Conservation (phyloP, 2,888 invertebrate genomes). For the Chouioia cunea region DNA sequence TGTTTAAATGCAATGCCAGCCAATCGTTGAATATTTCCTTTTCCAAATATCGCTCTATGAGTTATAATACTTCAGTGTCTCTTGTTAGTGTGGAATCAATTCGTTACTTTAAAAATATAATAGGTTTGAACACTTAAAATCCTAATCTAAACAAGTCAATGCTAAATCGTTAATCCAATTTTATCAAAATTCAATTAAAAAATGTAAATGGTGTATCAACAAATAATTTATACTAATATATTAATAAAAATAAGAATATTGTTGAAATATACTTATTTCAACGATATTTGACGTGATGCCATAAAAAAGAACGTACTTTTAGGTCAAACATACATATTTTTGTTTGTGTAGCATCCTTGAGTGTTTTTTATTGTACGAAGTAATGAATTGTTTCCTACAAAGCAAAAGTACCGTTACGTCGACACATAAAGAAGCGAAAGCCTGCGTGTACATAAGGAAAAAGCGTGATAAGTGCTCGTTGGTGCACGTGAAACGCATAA, state of each 20-base stretch:
- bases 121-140: too few relatives aligned
- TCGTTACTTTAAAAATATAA: not conserved
- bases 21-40: conserved; percentile 56
- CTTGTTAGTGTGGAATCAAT: conserved; percentile 13
- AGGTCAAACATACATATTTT: not conserved
- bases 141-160: too few relatives aligned
- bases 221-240: too few relatives aligned
- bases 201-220: too few relatives aligned
- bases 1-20: conserved; percentile 51
- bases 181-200: too few relatives aligned
- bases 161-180: too few relatives aligned
- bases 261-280: too few relatives aligned
- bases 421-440: conserved; percentile 13
- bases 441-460: conserved; percentile 28
- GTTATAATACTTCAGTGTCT: conserved; percentile 18
- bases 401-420: conserved; percentile 10
- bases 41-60: conserved; percentile 57
- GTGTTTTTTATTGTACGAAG: conserved; percentile 2
- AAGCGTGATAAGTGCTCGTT: conserved; percentile 5
- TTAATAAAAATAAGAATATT: too few relatives aligned
- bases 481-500: conserved; percentile 1
- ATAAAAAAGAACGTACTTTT: too few relatives aligned
- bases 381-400: conserved; percentile 19
- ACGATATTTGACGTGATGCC: too few relatives aligned
- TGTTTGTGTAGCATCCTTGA: not conserved